phyloP scores from a whole-genome alignment of 2,113 vertebrate species.

The Heterotis niloticus region DNA sequence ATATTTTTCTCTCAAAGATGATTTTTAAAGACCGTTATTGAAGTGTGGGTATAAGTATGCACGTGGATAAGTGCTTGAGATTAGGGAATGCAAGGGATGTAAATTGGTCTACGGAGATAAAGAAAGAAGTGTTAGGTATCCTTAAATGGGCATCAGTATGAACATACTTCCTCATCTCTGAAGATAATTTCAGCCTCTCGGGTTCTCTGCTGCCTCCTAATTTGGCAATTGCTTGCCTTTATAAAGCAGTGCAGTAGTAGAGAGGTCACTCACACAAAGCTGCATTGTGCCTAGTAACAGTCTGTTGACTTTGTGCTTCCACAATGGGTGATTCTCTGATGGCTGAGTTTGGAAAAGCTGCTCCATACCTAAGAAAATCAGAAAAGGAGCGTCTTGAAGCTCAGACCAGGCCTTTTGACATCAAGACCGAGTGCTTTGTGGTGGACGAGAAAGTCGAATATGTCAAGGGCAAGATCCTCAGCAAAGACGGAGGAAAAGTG shows the following conservation, averaged over 20 bases:
- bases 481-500: constrained; percentile 63
- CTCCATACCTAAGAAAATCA: constrained; percentile 70
- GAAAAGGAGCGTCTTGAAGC: constrained; percentile 75
- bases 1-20: background rate
- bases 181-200: constrained; percentile 33
- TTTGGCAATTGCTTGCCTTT: constrained; percentile 44
- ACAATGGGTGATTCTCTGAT: constrained; percentile 67
- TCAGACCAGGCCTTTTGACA: constrained; percentile 73
- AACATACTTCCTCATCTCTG: constrained; percentile 48
- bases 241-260: constrained; percentile 33
- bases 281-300: constrained; percentile 20
- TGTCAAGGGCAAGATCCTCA: constrained; percentile 65
- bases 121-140: constrained; percentile 27
- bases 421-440: constrained; percentile 72
- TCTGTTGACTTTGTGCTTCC: constrained; percentile 17
- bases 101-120: constrained; percentile 36
- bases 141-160: constrained; percentile 52
- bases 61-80: no score
- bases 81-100: background rate
- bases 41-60: background rate
- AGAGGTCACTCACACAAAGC: constrained; percentile 25
- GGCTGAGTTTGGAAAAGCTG: constrained; percentile 72
- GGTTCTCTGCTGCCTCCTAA: constrained; percentile 41
- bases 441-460: constrained; percentile 70
- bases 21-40: no score